These are phyloP conservation scores for Lepidocolaptes lacrymiger DNA, from an alignment of 2,797 vertebrate genomes.

Conservation along the genomic window DNA sequence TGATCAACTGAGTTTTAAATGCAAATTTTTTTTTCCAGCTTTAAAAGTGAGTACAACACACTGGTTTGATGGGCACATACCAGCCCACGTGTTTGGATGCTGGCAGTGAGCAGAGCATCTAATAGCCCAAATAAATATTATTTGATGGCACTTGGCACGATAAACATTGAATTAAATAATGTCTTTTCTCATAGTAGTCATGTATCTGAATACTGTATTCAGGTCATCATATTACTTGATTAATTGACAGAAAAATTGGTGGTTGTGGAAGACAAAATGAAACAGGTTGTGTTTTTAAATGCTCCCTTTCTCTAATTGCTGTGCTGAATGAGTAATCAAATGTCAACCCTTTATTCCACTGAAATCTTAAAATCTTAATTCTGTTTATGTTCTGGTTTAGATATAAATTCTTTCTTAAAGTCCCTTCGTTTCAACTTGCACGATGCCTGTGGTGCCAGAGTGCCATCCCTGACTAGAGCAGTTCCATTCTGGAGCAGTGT, in stretches of 20 bases:
- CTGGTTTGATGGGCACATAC: not conserved
- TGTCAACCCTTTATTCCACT: not conserved
- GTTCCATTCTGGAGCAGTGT: not conserved
- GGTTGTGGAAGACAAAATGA: not conserved
- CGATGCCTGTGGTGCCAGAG: not conserved
- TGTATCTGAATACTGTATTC: not conserved
- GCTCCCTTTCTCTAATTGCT: not conserved
- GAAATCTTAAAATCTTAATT: not conserved
- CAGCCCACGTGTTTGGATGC: not conserved
- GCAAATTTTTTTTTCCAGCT: not conserved
- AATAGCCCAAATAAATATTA: not conserved
- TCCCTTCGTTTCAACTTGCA: rapidly evolving
- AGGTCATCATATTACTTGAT: not conserved
- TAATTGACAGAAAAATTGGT: not conserved
- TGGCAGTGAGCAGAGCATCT: not conserved
- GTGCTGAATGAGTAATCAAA: not conserved
- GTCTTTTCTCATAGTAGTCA: not conserved
- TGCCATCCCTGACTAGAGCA: not conserved
- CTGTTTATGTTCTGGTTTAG: not conserved
- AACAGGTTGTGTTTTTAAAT: not conserved
- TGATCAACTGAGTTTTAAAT: not conserved
- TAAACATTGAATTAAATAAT: not conserved
- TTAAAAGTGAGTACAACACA: not conserved
- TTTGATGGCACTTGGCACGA: not conserved
- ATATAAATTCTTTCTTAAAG: not conserved